Evolutionary conservation across 2,797 vertebrate genomes (phyloP), one percentile per base, ranked within the genome.

Genomic region (Melanotaenia maccullochi): DNA sequence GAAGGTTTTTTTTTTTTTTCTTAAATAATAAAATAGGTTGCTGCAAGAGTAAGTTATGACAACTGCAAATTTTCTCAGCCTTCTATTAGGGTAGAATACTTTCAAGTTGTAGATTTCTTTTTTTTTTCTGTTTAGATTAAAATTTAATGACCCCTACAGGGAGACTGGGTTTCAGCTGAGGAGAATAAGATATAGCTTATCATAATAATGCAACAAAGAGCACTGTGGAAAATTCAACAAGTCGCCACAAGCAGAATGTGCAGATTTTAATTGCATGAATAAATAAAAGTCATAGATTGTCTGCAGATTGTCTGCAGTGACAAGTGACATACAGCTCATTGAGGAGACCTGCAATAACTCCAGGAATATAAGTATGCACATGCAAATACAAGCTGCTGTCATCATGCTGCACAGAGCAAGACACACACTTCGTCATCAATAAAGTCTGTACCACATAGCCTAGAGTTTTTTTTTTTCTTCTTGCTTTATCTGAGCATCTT

Each of bases 131-230:
- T 84, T 86, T 75, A 71, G 74, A 88, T 90, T 84, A 83, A 90
- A 89, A 44, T 84, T 88, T 87, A 88, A 90, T 90, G 77, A 82
- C 76, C 76, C 81, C 82, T 76, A 65, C 73, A 68, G 75, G 75
- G 42, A 59, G 75, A 85, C 52, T 66, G 25, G 74, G 73, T 71
- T 85, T 78, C 75, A 76, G 70, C 75, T 71, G 81, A 85, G 67
- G 60, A 85, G 82, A 84, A 86, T 76, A 83, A 79, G 76, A 80
- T 85, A 87, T 76, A 71, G 73, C 78, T 82, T 87, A 83, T 86
- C 83, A 87, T 82, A 83, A 85, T 79, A 78, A 90, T 83, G 79
- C 77, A 85, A 85, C 68, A 77, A 65, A 78, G 69, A 80, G 75
- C 52, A 60, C 70, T 62, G 63, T 62, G 68, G 77, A 89, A 85